Conservation (phyloP, 2,888 invertebrate species). For the Cheilosia grossa region DNA sequence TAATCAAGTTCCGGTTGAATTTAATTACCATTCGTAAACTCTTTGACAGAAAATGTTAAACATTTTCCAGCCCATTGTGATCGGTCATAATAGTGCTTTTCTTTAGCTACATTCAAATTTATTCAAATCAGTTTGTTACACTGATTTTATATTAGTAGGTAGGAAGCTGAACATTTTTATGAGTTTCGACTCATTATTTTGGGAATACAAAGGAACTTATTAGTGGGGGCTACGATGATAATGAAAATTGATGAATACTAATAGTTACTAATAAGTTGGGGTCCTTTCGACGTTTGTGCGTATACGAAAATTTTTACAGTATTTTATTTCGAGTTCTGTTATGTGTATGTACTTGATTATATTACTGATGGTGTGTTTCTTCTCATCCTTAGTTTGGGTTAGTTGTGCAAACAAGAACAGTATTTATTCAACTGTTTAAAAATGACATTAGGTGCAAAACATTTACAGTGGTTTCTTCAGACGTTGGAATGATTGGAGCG, state of each 20-base stretch:
- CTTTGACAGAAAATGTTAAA: slow-evolving; percentile 8
- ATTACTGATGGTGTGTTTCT: too few relatives aligned
- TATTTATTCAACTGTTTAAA: too few relatives aligned
- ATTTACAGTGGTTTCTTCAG: too few relatives aligned
- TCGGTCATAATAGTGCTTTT: slow-evolving; percentile 2
- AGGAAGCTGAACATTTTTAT: background rate
- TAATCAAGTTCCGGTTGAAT: slow-evolving; percentile 19
- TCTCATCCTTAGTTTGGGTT: too few relatives aligned
- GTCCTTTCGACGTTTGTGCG: too few relatives aligned
- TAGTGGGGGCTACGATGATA: background rate
- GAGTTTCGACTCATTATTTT: too few relatives aligned
- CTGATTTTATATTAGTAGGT: background rate
- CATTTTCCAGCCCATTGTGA: background rate
- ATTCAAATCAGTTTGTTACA: slow-evolving; percentile 25
- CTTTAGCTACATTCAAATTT: slow-evolving; percentile 5
- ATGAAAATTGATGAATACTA: background rate
- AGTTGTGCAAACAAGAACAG: too few relatives aligned
- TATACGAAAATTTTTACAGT: too few relatives aligned
- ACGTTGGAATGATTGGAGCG: too few relatives aligned
- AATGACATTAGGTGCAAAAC: too few relatives aligned
- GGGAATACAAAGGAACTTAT: background rate
- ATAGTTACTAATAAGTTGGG: background rate
- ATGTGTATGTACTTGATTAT: too few relatives aligned
- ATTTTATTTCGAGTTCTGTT: too few relatives aligned
- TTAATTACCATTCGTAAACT: slow-evolving; percentile 7